A percentile compares a stretch with the other conserved stretches of the same genome.
phyloP scores from a whole-genome alignment of 2,113 vertebrate species.

The Tringa solitaria region DNA sequence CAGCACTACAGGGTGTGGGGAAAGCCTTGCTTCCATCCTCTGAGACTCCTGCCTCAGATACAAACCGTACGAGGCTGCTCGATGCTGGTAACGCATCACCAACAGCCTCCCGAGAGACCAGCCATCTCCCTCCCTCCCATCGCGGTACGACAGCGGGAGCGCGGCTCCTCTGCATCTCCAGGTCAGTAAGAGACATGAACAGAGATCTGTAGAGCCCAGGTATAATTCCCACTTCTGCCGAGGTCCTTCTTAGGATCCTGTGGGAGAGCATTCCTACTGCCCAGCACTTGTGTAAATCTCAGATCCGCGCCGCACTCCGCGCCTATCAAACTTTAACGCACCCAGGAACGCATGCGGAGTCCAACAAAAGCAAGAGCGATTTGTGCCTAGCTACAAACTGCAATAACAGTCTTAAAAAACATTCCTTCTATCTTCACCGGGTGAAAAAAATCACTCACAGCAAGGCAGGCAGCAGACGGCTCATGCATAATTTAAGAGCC shows the following conservation, averaged over 20 bases:
- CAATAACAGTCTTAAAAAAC: neutral
- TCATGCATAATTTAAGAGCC: conserved; percentile 9
- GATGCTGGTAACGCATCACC: neutral
- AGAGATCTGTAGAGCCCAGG: neutral
- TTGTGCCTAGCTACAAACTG: neutral
- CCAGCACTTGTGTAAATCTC: neutral
- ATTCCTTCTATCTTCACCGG: neutral
- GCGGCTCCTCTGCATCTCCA: neutral
- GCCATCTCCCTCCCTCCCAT: neutral
- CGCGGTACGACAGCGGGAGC: neutral
- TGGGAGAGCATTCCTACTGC: neutral
- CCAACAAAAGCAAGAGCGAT: neutral
- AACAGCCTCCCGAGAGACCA: neutral
- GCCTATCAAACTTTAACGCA: neutral
- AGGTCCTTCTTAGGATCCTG: neutral
- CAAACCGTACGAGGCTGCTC: rapidly evolving
- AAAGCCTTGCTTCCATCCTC: neutral
- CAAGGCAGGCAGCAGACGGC: neutral
- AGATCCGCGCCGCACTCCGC: neutral
- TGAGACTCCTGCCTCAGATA: rapidly evolving
- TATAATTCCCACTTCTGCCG: neutral
- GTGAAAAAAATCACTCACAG: neutral
- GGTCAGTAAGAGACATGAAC: rapidly evolving
- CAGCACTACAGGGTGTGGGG: rapidly evolving
- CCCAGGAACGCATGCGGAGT: neutral